Evolutionary conservation across 2,797 vertebrate species (phyloP).

Genomic region (Sorex maritimensis): DNA sequence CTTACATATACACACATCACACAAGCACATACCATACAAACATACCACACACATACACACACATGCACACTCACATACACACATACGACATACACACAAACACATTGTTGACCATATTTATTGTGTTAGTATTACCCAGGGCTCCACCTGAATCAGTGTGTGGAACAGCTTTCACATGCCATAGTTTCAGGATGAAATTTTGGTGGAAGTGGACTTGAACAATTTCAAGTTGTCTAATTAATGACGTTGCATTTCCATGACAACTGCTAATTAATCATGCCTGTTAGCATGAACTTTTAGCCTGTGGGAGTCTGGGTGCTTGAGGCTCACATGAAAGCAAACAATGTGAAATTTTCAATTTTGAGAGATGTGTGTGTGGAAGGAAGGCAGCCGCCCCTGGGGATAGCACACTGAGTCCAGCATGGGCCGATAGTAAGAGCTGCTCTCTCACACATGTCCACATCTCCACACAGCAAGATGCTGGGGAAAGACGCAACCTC

Average conservation of each 20-base stretch:
- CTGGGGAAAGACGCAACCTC: too few relatives aligned
- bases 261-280: conserved; percentile 70
- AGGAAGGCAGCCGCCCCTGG: not conserved
- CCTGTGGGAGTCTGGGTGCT: conserved; percentile 38
- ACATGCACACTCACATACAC: too few relatives aligned
- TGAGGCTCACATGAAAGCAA: conserved; percentile 26
- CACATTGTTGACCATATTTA: conserved; percentile 38
- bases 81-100: not conserved
- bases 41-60: too few relatives aligned
- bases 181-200: conserved; percentile 54
- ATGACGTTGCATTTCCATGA: conserved; percentile 74
- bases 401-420: not conserved
- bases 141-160: conserved; percentile 11
- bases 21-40: too few relatives aligned
- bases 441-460: not conserved
- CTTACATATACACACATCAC: too few relatives aligned
- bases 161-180: conserved; percentile 43
- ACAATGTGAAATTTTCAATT: conserved; percentile 47
- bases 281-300: conserved; percentile 67
- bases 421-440: not conserved
- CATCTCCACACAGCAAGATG: not conserved
- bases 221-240: conserved; percentile 70
- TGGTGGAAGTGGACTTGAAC: conserved; percentile 52
- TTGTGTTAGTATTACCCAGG: not conserved
- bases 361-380: conserved; percentile 17